These are phyloP conservation scores for Bombylius major DNA, from an alignment of 2,888 invertebrate genomes.

Conservation along the genomic window DNA sequence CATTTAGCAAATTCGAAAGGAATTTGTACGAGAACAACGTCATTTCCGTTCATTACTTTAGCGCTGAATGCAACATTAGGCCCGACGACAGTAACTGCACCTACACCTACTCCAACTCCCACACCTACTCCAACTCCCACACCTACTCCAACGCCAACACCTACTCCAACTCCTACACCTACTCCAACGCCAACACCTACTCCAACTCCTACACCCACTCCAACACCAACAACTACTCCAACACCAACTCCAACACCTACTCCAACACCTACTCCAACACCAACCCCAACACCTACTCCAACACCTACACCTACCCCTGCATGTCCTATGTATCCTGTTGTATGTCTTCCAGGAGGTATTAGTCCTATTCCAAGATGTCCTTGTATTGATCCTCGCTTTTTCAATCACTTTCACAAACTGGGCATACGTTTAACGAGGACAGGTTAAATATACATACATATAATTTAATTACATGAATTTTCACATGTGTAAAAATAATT, in stretches of 20 bases:
- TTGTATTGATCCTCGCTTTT: conserved; percentile 32
- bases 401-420: conserved; percentile 1
- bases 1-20: conserved; percentile 34
- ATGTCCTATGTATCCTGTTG: conserved; percentile 25
- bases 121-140: not conserved
- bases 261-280: conserved; percentile 1
- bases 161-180: not conserved
- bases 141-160: conserved; percentile 1
- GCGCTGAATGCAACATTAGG: conserved; percentile 21
- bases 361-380: conserved; percentile 29
- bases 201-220: conserved; percentile 16
- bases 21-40: conserved; percentile 26
- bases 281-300: conserved; percentile 4
- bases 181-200: conserved; percentile 12
- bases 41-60: conserved; percentile 25
- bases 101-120: conserved; percentile 6
- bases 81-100: conserved; percentile 3
- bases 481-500: no score
- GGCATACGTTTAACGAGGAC: no score
- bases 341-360: conserved; percentile 26
- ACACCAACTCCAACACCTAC: conserved; percentile 2
- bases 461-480: no score
- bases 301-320: conserved; percentile 3
- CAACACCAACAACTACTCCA: conserved; percentile 6
- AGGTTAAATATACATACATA: no score